Evolutionary conservation across 1,140 invertebrate species (phyloP).

Genomic region (Drosophila jambulina): DNA sequence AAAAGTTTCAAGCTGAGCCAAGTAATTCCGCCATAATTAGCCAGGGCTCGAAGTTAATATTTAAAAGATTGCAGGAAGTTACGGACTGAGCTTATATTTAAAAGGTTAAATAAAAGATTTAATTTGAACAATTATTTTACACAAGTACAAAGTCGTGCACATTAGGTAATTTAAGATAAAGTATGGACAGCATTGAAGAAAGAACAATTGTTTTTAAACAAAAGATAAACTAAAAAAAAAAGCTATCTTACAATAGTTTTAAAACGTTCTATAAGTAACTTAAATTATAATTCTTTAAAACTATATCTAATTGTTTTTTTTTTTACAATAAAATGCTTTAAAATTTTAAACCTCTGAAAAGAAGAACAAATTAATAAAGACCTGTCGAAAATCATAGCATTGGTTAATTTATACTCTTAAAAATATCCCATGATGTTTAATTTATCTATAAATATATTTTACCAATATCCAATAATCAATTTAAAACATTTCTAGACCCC

Average conservation of each 20-base stretch:
- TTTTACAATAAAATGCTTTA: too few species aligned
- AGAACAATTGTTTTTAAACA: too few species aligned
- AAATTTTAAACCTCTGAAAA: neutral
- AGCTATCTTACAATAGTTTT: too few species aligned
- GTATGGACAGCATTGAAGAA: too few species aligned
- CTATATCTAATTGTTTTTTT: too few species aligned
- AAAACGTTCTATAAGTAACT: too few species aligned
- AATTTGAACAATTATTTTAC: neutral
- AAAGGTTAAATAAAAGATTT: neutral
- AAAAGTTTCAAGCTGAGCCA: conserved; percentile 2
- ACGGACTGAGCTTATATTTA: neutral
- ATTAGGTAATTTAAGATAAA: too few species aligned
- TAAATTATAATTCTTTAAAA: too few species aligned
- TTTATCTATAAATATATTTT: neutral
- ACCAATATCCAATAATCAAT: neutral
- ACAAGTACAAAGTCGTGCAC: too few species aligned
- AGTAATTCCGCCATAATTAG: neutral
- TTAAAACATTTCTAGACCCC: neutral
- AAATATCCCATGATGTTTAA: neutral
- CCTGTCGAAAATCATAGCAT: neutral
- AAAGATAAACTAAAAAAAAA: too few species aligned
- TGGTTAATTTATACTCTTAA: too few species aligned
- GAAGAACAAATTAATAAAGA: neutral
- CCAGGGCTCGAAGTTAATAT: neutral
- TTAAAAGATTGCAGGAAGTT: neutral